These are phyloP conservation scores for Eulimnadia texana DNA, from an alignment of 1,140 invertebrate genomes.

Conservation along the genomic window DNA sequence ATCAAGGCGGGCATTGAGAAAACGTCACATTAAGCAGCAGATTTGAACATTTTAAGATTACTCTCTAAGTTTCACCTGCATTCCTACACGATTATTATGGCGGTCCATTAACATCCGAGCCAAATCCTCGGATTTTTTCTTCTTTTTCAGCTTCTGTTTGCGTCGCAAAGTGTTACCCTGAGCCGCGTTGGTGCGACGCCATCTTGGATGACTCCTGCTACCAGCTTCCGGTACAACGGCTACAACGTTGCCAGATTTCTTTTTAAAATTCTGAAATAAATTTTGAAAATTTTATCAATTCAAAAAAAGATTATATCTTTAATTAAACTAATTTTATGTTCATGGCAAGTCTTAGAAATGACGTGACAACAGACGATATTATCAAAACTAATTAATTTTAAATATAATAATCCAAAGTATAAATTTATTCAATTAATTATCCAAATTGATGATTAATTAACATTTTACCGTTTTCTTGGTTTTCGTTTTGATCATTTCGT, in stretches of 20 bases:
- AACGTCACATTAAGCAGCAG: not conserved
- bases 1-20: too few relatives aligned
- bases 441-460: not conserved
- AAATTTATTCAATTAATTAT: not conserved
- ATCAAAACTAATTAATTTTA: too few relatives aligned
- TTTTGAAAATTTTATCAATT: not conserved
- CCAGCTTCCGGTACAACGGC: not conserved
- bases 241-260: not conserved
- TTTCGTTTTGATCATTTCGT: not conserved
- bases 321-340: too few relatives aligned
- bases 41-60: not conserved
- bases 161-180: not conserved
- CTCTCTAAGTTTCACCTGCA: slow-evolving; percentile 3
- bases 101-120: not conserved
- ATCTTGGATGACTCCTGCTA: not conserved
- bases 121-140: not conserved
- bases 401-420: too few relatives aligned
- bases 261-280: not conserved
- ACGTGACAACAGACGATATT: too few relatives aligned
- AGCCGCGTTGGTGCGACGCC: not conserved
- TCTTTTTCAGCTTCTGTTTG: not conserved
- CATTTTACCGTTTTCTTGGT: not conserved
- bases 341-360: too few relatives aligned
- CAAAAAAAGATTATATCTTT: too few relatives aligned
- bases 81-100: slow-evolving; percentile 4